Conservation (phyloP, 2,113 vertebrate genomes). For the Tylochromis polylepis region DNA sequence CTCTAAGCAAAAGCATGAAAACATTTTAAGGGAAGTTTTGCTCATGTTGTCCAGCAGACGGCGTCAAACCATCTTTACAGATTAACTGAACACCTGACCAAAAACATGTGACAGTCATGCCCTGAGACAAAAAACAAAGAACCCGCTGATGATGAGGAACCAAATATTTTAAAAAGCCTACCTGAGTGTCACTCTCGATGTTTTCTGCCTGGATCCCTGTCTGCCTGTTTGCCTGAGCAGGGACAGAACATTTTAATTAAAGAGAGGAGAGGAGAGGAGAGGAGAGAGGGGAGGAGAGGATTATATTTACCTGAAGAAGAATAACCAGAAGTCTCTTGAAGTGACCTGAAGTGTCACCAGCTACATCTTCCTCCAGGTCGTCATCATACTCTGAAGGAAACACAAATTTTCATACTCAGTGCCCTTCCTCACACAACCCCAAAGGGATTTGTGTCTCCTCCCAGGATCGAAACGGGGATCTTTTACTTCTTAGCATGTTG, state of each 20-base stretch:
- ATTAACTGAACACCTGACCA: neutral
- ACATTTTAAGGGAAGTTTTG: neutral
- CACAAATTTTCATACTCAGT: neutral
- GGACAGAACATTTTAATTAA: neutral
- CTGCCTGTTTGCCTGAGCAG: conserved; percentile 83
- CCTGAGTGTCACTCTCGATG: conserved; percentile 89
- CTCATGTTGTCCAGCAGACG: neutral
- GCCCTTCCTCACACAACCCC: neutral
- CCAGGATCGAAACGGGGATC: neutral
- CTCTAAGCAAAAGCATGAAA: neutral
- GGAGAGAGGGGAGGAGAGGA: neutral
- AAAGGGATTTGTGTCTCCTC: neutral
- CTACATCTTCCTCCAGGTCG: conserved; percentile 84
- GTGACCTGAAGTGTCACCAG: conserved; percentile 85
- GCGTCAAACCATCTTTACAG: neutral
- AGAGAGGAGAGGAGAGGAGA: neutral
- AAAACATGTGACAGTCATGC: conserved; percentile 37
- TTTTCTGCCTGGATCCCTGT: conserved; percentile 73
- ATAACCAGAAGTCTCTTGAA: conserved; percentile 91
- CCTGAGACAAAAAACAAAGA: conserved; percentile 6
- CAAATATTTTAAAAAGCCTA: conserved; percentile 50
- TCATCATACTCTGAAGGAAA: conserved; percentile 78
- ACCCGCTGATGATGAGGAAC: neutral
- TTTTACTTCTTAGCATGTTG: neutral
- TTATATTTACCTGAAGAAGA: conserved; percentile 83